Conservation (phyloP, 2,888 invertebrate species). For the Cheilosia variabilis region DNA sequence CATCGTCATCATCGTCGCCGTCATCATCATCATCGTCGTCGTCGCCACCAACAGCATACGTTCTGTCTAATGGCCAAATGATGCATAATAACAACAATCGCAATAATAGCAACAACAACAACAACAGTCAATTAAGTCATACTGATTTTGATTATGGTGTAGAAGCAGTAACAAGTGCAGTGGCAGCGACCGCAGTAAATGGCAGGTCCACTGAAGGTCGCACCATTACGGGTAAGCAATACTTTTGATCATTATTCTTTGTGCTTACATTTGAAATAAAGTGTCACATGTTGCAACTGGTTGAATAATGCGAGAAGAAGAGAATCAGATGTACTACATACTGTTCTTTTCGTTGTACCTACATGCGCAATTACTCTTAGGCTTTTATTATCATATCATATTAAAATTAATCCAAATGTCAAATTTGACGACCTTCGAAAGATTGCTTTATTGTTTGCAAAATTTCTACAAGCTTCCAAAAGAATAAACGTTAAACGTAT, state of each 20-base stretch:
- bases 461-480: too few relatives aligned
- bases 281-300: conserved; percentile 3
- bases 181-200: conserved; percentile 71
- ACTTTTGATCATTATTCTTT: conserved; percentile 1
- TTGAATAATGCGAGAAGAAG: background rate
- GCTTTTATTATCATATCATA: too few relatives aligned
- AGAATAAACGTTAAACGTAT: too few relatives aligned
- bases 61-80: conserved; percentile 62
- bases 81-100: conserved; percentile 54
- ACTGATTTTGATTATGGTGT: conserved; percentile 69
- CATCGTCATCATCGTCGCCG: conserved; percentile 65
- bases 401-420: too few relatives aligned
- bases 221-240: conserved; percentile 61
- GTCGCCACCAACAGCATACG: conserved; percentile 59
- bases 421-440: too few relatives aligned
- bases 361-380: too few relatives aligned
- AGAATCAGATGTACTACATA: background rate
- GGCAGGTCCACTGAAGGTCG: conserved; percentile 70
- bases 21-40: conserved; percentile 63
- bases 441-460: too few relatives aligned
- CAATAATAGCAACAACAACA: conserved; percentile 31
- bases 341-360: too few relatives aligned
- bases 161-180: conserved; percentile 68
- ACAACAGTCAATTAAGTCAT: conserved; percentile 65
- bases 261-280: background rate